phyloP scores from a whole-genome alignment of 2,888 invertebrate species.

The Thymelicus acteon region DNA sequence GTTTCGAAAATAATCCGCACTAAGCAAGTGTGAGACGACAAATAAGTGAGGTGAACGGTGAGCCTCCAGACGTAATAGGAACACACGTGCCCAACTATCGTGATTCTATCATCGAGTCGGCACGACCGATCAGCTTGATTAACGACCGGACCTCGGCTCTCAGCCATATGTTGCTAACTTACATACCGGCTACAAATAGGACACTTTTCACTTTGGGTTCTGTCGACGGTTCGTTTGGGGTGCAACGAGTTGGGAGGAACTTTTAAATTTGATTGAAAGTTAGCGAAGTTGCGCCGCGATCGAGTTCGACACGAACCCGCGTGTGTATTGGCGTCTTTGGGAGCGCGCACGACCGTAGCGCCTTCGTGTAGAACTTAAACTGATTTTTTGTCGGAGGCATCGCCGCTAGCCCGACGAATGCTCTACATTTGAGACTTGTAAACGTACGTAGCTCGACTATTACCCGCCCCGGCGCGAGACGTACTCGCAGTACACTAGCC shows the following conservation, averaged over 20 bases:
- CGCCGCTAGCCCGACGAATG: conserved; percentile 70
- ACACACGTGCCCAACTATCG: conserved; percentile 72
- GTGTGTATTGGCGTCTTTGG: conserved; percentile 44
- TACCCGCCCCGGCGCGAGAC: conserved; percentile 57
- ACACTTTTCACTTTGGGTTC: conserved; percentile 70
- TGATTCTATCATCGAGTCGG: conserved; percentile 68
- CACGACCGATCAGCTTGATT: conserved; percentile 59
- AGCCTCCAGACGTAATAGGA: conserved; percentile 71
- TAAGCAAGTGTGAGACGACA: conserved; percentile 65
- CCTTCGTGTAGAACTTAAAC: conserved; percentile 78
- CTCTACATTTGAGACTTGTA: conserved; percentile 82
- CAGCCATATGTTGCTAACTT: conserved; percentile 78
- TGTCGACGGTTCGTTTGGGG: conserved; percentile 45
- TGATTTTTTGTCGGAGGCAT: conserved; percentile 84
- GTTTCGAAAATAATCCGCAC: conserved; percentile 52
- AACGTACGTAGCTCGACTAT: conserved; percentile 66
- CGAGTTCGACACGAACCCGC: conserved; percentile 50
- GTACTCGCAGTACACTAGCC: conserved; percentile 54
- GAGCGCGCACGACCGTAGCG: conserved; percentile 73
- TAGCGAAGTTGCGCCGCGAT: conserved; percentile 49
- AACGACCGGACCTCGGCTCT: conserved; percentile 69
- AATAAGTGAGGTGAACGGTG: conserved; percentile 81
- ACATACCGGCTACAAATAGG: conserved; percentile 66
- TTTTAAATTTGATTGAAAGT: conserved; percentile 44
- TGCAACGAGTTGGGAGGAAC: conserved; percentile 36